Evolutionary conservation across 2,113 vertebrate species (phyloP).

Genomic region (Phoxinus phoxinus): DNA sequence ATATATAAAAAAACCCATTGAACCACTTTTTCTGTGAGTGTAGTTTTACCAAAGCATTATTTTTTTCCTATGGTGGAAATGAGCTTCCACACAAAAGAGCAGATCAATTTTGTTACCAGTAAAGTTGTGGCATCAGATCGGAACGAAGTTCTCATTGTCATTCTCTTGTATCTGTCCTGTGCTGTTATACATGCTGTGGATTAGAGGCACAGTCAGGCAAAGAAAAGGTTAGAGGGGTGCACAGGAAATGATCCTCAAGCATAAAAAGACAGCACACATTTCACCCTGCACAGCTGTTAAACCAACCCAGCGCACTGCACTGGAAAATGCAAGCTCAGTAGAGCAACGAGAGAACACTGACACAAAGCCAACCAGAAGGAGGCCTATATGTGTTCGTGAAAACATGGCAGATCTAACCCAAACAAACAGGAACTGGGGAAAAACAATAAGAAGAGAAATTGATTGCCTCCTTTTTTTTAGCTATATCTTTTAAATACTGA

Average conservation of each 20-base stretch:
- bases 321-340: constrained; percentile 68
- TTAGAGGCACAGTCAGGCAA: constrained; percentile 70
- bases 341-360: constrained; percentile 55
- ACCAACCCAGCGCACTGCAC: constrained; percentile 52
- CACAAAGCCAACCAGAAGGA: constrained; percentile 23
- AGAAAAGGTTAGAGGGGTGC: constrained; percentile 67
- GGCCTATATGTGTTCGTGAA: constrained; percentile 4
- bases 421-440: constrained; percentile 43
- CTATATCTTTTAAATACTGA: not conserved
- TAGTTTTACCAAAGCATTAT: too few relatives aligned
- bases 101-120: not conserved
- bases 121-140: not conserved
- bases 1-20: too few relatives aligned
- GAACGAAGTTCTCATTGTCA: not conserved
- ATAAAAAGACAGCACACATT: constrained; percentile 65
- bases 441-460: constrained; percentile 36
- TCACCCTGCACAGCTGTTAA: constrained; percentile 63
- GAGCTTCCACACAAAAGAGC: not conserved
- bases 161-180: not conserved
- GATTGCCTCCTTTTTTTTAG: constrained; percentile 44
- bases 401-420: constrained; percentile 16
- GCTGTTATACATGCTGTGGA: constrained; percentile 52
- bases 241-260: constrained; percentile 73
- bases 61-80: not conserved
- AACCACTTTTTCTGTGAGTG: too few relatives aligned